Conservation (phyloP, 2,113 vertebrate species). For the Salvelinus alpinus region DNA sequence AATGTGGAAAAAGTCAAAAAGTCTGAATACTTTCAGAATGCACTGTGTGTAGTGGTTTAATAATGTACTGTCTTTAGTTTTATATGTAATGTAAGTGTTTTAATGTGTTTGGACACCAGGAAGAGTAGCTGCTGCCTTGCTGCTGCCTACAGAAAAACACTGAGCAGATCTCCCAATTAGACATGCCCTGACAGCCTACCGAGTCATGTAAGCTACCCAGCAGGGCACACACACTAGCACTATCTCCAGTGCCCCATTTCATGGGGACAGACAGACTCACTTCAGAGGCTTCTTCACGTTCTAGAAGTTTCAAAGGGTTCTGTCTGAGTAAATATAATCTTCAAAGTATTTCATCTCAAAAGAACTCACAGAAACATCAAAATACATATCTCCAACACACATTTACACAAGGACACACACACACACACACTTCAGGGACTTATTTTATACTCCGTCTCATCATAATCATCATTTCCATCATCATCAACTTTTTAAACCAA, state of each 20-base stretch:
- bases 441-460: neutral
- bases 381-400: neutral
- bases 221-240: neutral
- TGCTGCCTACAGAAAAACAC: neutral
- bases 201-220: neutral
- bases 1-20: too few relatives aligned
- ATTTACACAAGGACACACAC: conserved; percentile 4
- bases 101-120: too few relatives aligned
- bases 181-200: neutral
- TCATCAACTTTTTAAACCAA: neutral
- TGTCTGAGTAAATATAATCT: conserved; percentile 4
- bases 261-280: neutral
- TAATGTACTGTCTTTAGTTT: too few relatives aligned
- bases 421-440: neutral
- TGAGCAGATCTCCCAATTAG: neutral
- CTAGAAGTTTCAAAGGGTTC: conserved; percentile 31
- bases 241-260: neutral
- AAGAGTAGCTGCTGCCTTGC: too few relatives aligned
- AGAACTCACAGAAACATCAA: neutral
- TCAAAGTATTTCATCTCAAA: neutral
- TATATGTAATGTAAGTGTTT: too few relatives aligned
- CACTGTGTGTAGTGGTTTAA: too few relatives aligned
- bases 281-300: neutral
- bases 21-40: too few relatives aligned
- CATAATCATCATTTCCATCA: too few relatives aligned